Percentiles rank a stretch among this genome's conserved stretches.
These are phyloP conservation scores for Branchinecta lindahli DNA, from an alignment of 1,140 invertebrate genomes.

Conservation along the genomic window DNA sequence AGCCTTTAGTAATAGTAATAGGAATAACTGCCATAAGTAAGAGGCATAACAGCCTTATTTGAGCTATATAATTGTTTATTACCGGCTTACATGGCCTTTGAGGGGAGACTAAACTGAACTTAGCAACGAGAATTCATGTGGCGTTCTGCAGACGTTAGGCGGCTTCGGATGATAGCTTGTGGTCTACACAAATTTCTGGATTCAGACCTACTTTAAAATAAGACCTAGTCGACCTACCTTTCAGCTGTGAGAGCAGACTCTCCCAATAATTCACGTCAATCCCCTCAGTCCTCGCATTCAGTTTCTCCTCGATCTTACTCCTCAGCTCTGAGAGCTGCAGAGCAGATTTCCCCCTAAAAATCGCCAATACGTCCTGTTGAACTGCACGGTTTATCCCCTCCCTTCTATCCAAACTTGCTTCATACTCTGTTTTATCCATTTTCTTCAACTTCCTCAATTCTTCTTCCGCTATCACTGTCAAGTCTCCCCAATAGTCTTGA, in stretches of 20 bases:
- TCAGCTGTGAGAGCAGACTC: constrained; percentile 74
- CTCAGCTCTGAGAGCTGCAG: constrained; percentile 67
- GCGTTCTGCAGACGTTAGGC: no score
- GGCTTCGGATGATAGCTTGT: no score
- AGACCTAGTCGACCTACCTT: constrained; percentile 37
- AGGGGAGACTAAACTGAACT: no score
- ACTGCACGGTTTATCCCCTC: constrained; percentile 91
- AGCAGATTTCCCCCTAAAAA: constrained; percentile 89
- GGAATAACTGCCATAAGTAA: no score
- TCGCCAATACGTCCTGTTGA: constrained; percentile 65
- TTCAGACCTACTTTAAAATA: no score
- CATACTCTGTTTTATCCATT: constrained; percentile 42
- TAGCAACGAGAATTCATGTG: no score
- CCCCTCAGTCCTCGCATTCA: constrained; percentile 62
- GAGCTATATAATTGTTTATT: no score
- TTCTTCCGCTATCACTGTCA: constrained; percentile 88
- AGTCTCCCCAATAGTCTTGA: constrained; percentile 90
- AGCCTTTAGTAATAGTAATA: no score
- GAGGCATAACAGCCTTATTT: no score
- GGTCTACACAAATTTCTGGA: no score
- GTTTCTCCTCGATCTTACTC: constrained; percentile 73
- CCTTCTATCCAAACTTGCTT: constrained; percentile 48
- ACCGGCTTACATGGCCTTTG: no score
- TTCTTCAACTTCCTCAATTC: constrained; percentile 77
- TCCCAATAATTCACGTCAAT: constrained; percentile 97